A percentile compares a stretch with the other conserved stretches of the same genome.
Conservation (phyloP, 2,113 vertebrate genomes). For the Dasyprocta punctata region DNA sequence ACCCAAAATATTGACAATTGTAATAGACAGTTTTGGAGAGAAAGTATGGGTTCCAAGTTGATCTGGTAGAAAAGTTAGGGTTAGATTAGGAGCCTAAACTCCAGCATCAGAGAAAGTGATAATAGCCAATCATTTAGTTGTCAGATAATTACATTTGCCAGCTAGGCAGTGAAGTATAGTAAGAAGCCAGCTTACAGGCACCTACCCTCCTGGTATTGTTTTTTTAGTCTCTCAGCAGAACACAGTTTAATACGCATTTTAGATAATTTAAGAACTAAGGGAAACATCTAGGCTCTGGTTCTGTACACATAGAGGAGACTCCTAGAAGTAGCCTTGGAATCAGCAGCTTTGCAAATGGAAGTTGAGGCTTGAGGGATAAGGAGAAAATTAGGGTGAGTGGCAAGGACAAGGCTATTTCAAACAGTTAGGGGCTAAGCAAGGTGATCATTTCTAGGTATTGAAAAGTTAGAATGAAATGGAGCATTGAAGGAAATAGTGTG, state of each 20-base stretch:
- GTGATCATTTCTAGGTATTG: background rate
- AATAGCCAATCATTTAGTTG: background rate
- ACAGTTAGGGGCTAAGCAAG: background rate
- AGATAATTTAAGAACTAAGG: background rate
- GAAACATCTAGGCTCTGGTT: background rate
- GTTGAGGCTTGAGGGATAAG: background rate
- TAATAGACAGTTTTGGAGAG: background rate
- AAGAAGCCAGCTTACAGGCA: background rate
- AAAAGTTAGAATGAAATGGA: background rate
- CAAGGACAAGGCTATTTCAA: background rate
- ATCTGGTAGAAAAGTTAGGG: constrained; percentile 36
- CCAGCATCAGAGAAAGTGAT: background rate
- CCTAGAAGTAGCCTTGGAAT: background rate
- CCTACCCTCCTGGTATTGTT: background rate
- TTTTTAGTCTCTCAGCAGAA: background rate
- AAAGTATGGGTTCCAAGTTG: background rate
- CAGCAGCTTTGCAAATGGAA: constrained; percentile 47
- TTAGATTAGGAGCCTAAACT: background rate
- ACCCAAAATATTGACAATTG: background rate
- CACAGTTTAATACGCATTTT: constrained; percentile 22
- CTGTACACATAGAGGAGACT: background rate
- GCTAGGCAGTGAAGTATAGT: background rate
- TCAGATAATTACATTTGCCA: background rate
- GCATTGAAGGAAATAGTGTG: background rate
- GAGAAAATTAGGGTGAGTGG: background rate